Evolutionary conservation across 1,140 invertebrate species (phyloP).

Genomic region (Heterodera schachtii): DNA sequence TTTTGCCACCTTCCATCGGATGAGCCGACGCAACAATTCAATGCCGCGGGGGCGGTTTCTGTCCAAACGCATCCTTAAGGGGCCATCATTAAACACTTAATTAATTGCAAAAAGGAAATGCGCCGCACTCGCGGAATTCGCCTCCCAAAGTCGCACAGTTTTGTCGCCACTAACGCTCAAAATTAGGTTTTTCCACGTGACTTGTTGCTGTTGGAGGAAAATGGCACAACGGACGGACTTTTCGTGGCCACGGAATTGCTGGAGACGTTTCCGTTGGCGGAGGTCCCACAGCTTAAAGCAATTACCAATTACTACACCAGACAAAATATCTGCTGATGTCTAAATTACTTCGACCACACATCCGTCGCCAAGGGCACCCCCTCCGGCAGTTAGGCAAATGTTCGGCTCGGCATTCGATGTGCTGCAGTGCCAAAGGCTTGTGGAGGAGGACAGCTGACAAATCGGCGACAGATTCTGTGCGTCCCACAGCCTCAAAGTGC

Average conservation of each 20-base stretch:
- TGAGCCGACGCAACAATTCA: conserved; percentile 47
- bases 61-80: conserved; percentile 47
- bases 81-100: background rate
- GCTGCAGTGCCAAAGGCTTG: conserved; percentile 39
- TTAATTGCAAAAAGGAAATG: conserved; percentile 12
- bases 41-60: conserved; percentile 43
- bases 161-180: conserved; percentile 48
- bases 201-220: conserved; percentile 47
- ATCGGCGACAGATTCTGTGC: conserved; percentile 41
- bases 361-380: conserved; percentile 37
- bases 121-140: conserved; percentile 38
- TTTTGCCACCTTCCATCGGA: conserved; percentile 45
- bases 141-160: conserved; percentile 45
- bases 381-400: conserved; percentile 45
- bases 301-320: background rate
- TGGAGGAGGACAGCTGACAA: conserved; percentile 33
- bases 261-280: conserved; percentile 39
- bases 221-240: conserved; percentile 41
- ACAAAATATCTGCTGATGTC: conserved; percentile 5
- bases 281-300: conserved; percentile 47
- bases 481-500: conserved; percentile 46
- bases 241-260: conserved; percentile 52
- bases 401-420: conserved; percentile 17
- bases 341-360: conserved; percentile 46
- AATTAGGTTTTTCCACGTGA: conserved; percentile 50